Evolutionary conservation across 2,888 invertebrate genomes (phyloP).

Genomic region (Theretra japonica): DNA sequence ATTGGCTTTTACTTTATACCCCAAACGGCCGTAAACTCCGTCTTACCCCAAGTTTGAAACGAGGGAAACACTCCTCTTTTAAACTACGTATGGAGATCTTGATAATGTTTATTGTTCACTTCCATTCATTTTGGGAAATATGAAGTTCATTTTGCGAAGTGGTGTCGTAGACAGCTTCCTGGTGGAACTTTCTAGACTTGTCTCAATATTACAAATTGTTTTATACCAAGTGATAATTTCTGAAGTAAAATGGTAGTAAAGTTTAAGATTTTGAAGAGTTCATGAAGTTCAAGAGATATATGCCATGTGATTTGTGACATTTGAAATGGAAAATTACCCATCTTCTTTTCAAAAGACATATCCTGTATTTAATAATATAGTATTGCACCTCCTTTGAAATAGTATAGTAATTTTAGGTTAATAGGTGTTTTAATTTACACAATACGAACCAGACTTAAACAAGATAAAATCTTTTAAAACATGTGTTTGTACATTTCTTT

Average conservation of each 20-base stretch:
- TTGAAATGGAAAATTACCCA: background rate
- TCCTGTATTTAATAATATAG: background rate
- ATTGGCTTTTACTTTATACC: conserved; percentile 25
- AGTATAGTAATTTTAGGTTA: background rate
- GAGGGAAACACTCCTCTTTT: conserved; percentile 2
- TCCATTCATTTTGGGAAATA: conserved; percentile 2
- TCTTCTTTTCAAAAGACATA: background rate
- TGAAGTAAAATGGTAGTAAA: too few species aligned
- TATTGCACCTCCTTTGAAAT: background rate
- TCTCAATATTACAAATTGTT: too few species aligned
- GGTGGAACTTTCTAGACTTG: background rate
- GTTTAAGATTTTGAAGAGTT: too few species aligned
- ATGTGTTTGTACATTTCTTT: background rate
- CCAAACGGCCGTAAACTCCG: conserved; percentile 20
- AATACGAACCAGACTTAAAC: background rate
- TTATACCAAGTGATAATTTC: too few species aligned
- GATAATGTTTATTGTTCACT: background rate
- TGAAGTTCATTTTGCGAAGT: background rate
- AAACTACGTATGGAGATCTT: conserved; percentile 5
- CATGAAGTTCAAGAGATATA: too few species aligned
- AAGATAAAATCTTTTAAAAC: background rate
- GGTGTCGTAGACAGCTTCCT: background rate
- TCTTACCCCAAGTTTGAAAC: conserved; percentile 14
- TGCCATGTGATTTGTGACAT: too few species aligned
- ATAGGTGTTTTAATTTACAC: background rate